A percentile compares a stretch with the other conserved stretches of the same genome.
Conservation (phyloP, 2,797 vertebrate species). For the Peromyscus attwateri region DNA sequence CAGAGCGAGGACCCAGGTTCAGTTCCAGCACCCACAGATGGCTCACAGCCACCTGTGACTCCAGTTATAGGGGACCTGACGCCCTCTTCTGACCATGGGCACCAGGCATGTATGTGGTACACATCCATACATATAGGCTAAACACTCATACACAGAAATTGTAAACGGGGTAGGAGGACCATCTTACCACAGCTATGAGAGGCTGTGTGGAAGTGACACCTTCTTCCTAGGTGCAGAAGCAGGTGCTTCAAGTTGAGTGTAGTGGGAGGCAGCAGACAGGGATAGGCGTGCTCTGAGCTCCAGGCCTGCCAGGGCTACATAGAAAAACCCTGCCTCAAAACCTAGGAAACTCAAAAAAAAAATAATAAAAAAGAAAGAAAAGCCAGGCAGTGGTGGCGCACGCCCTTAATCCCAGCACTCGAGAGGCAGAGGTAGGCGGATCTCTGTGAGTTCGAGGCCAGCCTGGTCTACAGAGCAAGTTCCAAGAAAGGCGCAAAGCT, state of each 20-base stretch:
- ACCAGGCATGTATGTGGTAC: too few relatives aligned
- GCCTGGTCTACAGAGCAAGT: too few relatives aligned
- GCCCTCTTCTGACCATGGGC: background rate
- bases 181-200: background rate
- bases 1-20: background rate
- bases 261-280: background rate
- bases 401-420: too few relatives aligned
- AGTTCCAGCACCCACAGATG: background rate
- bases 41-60: background rate
- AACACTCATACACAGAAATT: background rate
- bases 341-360: background rate
- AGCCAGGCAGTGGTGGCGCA: too few relatives aligned
- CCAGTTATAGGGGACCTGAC: too few relatives aligned
- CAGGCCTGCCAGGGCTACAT: background rate
- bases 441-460: too few relatives aligned
- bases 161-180: too few relatives aligned
- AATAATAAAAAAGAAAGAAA: too few relatives aligned
- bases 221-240: background rate
- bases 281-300: background rate
- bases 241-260: background rate
- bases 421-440: too few relatives aligned
- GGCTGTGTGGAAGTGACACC: too few relatives aligned
- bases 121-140: background rate
- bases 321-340: background rate
- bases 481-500: too few relatives aligned